Evolutionary conservation across 1,140 invertebrate species (phyloP), one percentile per base, ranked within the genome.

Genomic region (Aplysia californica): DNA sequence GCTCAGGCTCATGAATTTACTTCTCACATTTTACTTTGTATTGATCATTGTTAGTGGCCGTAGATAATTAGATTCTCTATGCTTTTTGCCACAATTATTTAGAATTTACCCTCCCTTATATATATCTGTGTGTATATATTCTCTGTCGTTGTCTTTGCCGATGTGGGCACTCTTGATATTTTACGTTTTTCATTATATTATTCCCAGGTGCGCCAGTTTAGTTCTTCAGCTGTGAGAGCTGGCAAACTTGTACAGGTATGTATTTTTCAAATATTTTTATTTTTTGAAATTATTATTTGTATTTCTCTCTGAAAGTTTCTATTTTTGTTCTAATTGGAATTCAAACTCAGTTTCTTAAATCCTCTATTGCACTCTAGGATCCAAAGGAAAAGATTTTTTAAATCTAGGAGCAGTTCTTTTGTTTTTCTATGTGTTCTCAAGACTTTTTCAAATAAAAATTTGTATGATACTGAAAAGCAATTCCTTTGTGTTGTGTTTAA

Each of bases 201-300:
- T 71, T 75, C 80, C 23, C 68, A 86, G 85, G 83, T 81, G 18
- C 69, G 85, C 26, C 80, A 81, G 31, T 85, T 86, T 64, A 82
- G 83, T 64, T 80, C 83, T 1, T 80, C 84, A 21, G 74, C 80
- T 23, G 65, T 77, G 15, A 76, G 79, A 23, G 67, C 76, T 58
- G 72, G 72, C 39, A 79, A 82, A 75, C 77, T 86, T 56, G 81
- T 84, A 6, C 69, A 58, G 69, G 50, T 56, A 71, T 71, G 29
- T 33, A 4, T 26, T 33, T 29, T 71, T 20, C n/a, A 55, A 6
- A 5, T 66, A 66, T 66, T 29, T 66, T 15, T 15, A 15, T 66
- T n/a, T 33, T 33, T 31, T 36, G 33, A 33, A 66, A 36, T 6
- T 36, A 66, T 10, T 33, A 18, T 15, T 33, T 31, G 10, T 35